phyloP scores from a whole-genome alignment of 2,113 vertebrate species.

The Tachysurus fulvidraco region DNA sequence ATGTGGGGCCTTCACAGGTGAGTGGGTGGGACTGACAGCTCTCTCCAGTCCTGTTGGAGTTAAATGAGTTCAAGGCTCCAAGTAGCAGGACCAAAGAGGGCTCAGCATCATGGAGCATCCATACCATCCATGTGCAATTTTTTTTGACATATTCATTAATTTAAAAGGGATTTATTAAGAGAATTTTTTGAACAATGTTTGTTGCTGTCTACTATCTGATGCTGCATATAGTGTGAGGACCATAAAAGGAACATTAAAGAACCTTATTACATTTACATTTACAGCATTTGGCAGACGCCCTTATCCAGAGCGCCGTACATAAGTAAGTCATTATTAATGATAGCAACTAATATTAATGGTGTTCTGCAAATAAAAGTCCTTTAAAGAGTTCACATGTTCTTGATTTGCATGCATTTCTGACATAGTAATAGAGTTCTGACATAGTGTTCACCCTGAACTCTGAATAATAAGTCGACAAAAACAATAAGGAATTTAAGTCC shows the following conservation, averaged over 20 bases:
- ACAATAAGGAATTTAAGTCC: not conserved
- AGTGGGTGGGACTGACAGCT: slow-evolving; percentile 48
- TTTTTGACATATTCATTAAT: not conserved
- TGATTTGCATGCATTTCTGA: not conserved
- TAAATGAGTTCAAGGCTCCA: slow-evolving; percentile 48
- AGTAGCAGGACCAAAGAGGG: slow-evolving; percentile 26
- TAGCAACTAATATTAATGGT: not conserved
- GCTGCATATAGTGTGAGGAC: not conserved
- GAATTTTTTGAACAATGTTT: not conserved
- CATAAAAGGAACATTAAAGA: not conserved
- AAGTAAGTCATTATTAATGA: not conserved
- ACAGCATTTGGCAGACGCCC: not conserved
- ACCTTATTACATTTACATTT: not conserved
- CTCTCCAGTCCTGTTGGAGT: slow-evolving; percentile 41
- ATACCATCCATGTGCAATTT: not conserved
- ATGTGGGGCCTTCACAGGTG: slow-evolving; percentile 53
- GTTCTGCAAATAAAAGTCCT: not conserved
- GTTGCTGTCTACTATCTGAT: not conserved
- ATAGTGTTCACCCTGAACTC: not conserved
- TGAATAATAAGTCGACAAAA: not conserved
- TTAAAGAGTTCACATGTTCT: not conserved
- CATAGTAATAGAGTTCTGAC: not conserved
- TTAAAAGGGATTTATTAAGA: not conserved
- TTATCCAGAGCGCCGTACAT: not conserved
- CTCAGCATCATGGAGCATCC: not conserved